phyloP scores from a whole-genome alignment of 2,888 invertebrate species.

The Amblyjoppa proteus region DNA sequence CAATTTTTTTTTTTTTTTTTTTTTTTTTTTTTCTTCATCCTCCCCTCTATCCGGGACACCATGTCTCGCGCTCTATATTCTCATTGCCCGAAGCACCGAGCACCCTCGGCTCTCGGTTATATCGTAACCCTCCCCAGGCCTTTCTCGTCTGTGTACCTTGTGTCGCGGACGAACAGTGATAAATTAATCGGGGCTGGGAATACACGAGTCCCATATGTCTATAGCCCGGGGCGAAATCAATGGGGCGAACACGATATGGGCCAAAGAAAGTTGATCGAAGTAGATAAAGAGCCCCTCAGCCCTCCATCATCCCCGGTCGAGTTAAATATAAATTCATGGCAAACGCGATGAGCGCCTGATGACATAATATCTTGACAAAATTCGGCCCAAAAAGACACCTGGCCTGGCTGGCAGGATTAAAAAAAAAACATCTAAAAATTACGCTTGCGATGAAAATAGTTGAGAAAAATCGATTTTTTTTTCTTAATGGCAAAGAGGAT shows the following conservation, averaged over 20 bases:
- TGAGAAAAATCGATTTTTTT: background rate
- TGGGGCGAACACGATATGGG: slow-evolving; percentile 48
- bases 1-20: slow-evolving; percentile 4
- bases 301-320: background rate
- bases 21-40: background rate
- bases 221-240: slow-evolving; percentile 51
- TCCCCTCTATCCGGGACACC: background rate
- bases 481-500: background rate
- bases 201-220: background rate
- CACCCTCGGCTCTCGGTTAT: background rate
- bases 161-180: slow-evolving; percentile 21
- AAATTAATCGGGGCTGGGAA: slow-evolving; percentile 18
- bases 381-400: background rate
- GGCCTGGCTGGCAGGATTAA: too few species aligned
- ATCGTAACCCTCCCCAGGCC: background rate
- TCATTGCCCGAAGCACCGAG: background rate
- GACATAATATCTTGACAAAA: slow-evolving; percentile 13
- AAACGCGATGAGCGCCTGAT: background rate
- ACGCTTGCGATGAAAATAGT: background rate
- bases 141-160: slow-evolving; percentile 16
- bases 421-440: too few species aligned
- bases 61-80: slow-evolving; percentile 11
- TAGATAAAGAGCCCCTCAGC: background rate
- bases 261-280: slow-evolving; percentile 42
- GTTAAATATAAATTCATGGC: slow-evolving; percentile 41